Evolutionary conservation across 2,797 vertebrate genomes (phyloP).

Genomic region (Thripadectes ignobilis): DNA sequence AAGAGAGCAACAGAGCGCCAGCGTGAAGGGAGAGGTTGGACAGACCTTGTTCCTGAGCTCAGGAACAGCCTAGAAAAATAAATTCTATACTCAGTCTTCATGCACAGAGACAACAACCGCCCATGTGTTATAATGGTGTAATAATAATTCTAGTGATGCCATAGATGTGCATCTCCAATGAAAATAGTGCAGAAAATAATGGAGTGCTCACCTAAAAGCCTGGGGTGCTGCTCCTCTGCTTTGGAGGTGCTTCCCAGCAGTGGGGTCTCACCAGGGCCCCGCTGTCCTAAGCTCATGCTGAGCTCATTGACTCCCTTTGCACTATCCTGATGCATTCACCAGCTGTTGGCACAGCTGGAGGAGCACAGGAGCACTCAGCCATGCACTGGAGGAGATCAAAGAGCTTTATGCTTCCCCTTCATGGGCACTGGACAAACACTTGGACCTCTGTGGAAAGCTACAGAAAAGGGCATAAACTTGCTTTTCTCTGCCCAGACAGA

Average conservation of each 20-base stretch:
- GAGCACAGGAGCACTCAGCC: too few relatives aligned
- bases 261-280: too few relatives aligned
- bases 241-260: too few relatives aligned
- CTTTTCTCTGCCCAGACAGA: neutral
- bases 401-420: too few relatives aligned
- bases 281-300: too few relatives aligned
- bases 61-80: neutral
- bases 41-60: neutral
- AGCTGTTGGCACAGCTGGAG: too few relatives aligned
- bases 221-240: neutral
- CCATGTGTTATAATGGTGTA: neutral
- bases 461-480: neutral
- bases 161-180: neutral
- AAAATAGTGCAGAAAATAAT: neutral
- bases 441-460: neutral
- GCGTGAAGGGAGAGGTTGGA: neutral
- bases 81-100: neutral
- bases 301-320: too few relatives aligned
- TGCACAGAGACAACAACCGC: neutral
- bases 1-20: neutral
- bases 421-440: neutral
- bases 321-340: too few relatives aligned
- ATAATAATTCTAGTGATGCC: neutral
- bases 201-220: neutral
- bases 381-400: too few relatives aligned